A percentile compares a stretch with the other conserved stretches of the same genome.
phyloP scores from a whole-genome alignment of 2,888 invertebrate species.

The Antheraea assamensis region DNA sequence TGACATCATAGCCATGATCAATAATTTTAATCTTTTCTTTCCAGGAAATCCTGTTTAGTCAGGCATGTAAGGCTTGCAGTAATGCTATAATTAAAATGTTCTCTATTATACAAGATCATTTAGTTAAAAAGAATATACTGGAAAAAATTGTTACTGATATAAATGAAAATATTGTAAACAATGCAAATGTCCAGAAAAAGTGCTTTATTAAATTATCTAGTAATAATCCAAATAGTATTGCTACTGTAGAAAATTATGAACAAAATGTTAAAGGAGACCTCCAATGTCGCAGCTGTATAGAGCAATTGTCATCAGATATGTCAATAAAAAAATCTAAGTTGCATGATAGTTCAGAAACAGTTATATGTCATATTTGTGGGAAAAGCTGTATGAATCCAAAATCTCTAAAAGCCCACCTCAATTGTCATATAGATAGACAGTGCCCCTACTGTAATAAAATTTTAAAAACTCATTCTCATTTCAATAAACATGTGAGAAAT shows the following conservation, averaged over 20 bases:
- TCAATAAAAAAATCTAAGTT: constrained; percentile 23
- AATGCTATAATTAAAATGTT: constrained; percentile 47
- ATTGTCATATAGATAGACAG: constrained; percentile 41
- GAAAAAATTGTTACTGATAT: constrained; percentile 32
- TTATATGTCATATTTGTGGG: constrained; percentile 48
- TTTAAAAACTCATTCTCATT: constrained; percentile 50
- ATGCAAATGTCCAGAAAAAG: constrained; percentile 26
- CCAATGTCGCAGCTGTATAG: constrained; percentile 1
- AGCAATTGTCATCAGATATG: background rate
- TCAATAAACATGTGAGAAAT: constrained; percentile 42
- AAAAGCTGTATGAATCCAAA: constrained; percentile 39
- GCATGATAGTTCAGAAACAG: constrained; percentile 26
- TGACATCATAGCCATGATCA: background rate
- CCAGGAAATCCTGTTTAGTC: constrained; percentile 48
- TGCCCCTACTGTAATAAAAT: constrained; percentile 52
- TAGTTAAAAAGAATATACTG: constrained; percentile 32
- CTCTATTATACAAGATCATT: constrained; percentile 39
- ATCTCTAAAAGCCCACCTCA: constrained; percentile 42
- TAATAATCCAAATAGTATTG: constrained; percentile 26
- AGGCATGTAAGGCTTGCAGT: constrained; percentile 48
- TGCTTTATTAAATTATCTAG: constrained; percentile 10
- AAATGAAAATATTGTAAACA: constrained; percentile 29
- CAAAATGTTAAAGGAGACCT: constrained; percentile 22
- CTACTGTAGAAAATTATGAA: constrained; percentile 22
- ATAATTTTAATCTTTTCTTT: constrained; percentile 29